Evolutionary conservation across 2,888 invertebrate species (phyloP), one percentile per base, ranked within the genome.

Genomic region (Aspidiotus rigidus): DNA sequence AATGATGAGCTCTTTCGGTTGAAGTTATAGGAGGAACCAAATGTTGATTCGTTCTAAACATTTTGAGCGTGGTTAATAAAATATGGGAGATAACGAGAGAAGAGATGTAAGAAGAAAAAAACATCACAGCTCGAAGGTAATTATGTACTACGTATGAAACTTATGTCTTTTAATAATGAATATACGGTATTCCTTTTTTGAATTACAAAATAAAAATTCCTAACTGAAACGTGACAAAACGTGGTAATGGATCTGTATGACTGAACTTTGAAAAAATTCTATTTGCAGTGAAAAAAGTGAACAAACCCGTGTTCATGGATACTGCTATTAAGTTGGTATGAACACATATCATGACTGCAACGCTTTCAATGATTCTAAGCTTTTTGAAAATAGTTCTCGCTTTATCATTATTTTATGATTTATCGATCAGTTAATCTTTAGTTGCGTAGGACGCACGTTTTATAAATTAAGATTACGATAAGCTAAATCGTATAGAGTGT

Each of bases 311-410:
- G 49, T 49, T 11, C 40, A 67, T 67, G 67, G 67, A 67, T 44
- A 60, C 67, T 67, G 28, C 44, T 42, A 67, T 67, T 59, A 67
- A 59, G 60, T 67, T 67, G 67, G 67, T 67, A 67, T 28, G 67
- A 59, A 64, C 57, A 2, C 1, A 49, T 49, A 28, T 28, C 28
- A 53, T 62, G 39, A 49, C 13, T 7, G 56, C 57, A 54, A 64
- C 41, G 64, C 64, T 64, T 64, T 42, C 42, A 39, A 55, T 64
- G 13, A 28, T 57, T 64, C 41, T 56, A 63, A 17, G 53, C 39
- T 41, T 64, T 42, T 55, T 41, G 17, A 42, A 16, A 40, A 44
- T 64, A 11, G 64, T 56, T 64, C 28, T 9, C 55, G 40, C 7
- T 15, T 40, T 56, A 16, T 41, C 56, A 42, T 28, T 28, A 28